Base-by-base conservation (phyloP, 2,113 vertebrate species). In the Oncorhynchus clarkii region DNA sequence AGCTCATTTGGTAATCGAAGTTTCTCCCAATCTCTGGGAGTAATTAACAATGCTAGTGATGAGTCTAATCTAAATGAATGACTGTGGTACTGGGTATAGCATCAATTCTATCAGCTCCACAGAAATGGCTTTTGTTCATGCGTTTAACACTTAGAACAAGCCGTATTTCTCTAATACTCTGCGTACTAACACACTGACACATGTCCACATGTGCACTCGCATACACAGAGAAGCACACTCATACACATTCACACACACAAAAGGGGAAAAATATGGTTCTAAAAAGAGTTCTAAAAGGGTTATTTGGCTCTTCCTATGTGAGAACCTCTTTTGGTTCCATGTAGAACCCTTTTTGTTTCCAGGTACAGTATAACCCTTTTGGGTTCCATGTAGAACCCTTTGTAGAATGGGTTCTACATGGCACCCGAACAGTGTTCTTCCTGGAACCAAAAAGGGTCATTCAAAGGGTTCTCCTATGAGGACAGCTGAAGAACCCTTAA, bases 1-100 rank as follows among this genome's bases (percentile, higher is more conserved):
- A 87, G 83, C 86, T 82, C 82, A 85, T 91, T 88, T 85, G 87
- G 86, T 85, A 86, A 89, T 83, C 82, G 75, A 65, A 75, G 87
- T 64, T 85, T 86, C 80, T 78, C 76, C 84, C 84, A 80, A 80
- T 91, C 81, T 82, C 78, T 0, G 4, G 51, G 51, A 16, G 24
- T 86, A 85, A 91, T 89, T 84, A 87, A 88, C 82, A 86, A 88
- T 84, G 82, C 81, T 75, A 79, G 78, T 80, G 80, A 82, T 54
- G 22, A 85, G 86, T 83, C 85, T 80, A 82, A 87, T 88, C 86
- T 84, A 76, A 87, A 80, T 71, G 67, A 90, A 83, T 79, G 74
- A 62, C 77, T 80, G 74, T 3, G n/a, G 78, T 73, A 73, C 76
- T 78, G 51, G 14, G 51, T 54, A 54, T 5, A 18, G 79, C 73